Conservation (phyloP, 2,797 vertebrate species). For the Halcyon badia region DNA sequence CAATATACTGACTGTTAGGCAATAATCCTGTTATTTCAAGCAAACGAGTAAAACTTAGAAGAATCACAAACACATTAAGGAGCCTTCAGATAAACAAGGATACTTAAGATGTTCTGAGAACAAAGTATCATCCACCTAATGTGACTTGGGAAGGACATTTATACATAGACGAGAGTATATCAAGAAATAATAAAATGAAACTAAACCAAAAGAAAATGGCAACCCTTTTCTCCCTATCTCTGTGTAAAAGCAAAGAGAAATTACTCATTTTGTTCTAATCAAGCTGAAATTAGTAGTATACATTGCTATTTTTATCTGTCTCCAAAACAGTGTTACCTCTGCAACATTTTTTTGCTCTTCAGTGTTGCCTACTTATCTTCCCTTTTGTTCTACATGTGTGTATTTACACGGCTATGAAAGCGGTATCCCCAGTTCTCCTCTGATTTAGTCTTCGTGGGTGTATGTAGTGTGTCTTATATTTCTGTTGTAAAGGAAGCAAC, state of each 20-base stretch:
- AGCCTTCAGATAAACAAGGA: neutral
- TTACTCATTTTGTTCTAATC: neutral
- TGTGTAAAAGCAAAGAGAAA: neutral
- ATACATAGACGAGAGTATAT: accelerated
- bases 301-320: neutral
- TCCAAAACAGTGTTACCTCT: neutral
- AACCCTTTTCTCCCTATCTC: neutral
- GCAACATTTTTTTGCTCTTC: neutral
- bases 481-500: neutral
- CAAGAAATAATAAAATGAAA: neutral
- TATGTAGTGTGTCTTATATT: neutral
- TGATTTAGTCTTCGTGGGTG: neutral
- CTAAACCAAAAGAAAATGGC: neutral
- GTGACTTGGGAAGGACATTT: neutral
- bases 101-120: neutral
- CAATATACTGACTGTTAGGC: neutral
- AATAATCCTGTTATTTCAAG: neutral
- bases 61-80: neutral
- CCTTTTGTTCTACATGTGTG: neutral
- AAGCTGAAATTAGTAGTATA: neutral
- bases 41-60: neutral
- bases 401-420: neutral
- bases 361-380: neutral
- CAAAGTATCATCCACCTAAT: neutral
- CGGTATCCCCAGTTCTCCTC: neutral